Conservation (phyloP, 2,888 invertebrate genomes). For the Syrista parreyssii region DNA sequence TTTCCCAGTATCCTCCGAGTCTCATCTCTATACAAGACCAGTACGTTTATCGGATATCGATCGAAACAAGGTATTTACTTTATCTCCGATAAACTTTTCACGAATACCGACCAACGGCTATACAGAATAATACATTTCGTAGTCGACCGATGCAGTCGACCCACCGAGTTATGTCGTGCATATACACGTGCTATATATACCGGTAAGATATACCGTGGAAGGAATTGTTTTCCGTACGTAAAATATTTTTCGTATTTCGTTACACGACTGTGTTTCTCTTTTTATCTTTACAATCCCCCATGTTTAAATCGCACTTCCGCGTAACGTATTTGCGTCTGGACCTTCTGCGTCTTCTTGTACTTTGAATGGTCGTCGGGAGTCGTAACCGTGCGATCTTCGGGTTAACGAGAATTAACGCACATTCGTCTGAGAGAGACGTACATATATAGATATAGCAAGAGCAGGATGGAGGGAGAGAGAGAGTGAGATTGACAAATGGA, state of each 20-base stretch:
- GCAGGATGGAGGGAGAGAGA: not conserved
- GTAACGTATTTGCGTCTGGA: not conserved
- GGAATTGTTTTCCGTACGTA: not conserved
- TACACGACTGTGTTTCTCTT: not conserved
- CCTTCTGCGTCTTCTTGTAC: not conserved
- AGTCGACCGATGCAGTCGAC: not conserved
- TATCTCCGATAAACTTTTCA: not conserved
- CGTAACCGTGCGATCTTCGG: conserved; percentile 25
- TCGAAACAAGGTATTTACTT: not conserved
- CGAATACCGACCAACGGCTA: not conserved
- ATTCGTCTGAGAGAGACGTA: not conserved
- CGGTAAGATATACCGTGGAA: not conserved
- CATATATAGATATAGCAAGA: not conserved
- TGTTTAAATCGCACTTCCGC: not conserved
- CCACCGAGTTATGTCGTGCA: not conserved
- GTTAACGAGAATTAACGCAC: conserved; percentile 35
- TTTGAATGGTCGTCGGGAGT: conserved; percentile 6
- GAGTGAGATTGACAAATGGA: no score
- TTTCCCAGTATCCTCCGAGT: not conserved
- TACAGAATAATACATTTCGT: not conserved
- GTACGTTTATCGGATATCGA: not conserved
- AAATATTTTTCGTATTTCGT: not conserved
- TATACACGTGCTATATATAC: no score
- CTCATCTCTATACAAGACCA: not conserved
- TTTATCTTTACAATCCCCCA: no score